phyloP scores from a whole-genome alignment of 2,888 invertebrate species.

The Agonopterix subpropinquella region DNA sequence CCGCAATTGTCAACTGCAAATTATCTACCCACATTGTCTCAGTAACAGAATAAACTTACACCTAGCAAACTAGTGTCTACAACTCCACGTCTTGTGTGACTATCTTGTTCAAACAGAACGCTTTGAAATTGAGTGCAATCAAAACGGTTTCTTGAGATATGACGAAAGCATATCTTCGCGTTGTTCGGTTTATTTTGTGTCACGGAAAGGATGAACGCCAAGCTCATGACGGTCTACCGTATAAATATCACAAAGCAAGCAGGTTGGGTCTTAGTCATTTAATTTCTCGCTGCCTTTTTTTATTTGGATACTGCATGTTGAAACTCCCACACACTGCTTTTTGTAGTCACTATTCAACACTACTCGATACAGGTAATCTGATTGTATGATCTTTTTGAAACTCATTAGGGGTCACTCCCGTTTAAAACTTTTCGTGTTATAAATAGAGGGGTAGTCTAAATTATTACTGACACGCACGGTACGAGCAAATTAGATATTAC shows the following conservation, averaged over 20 bases:
- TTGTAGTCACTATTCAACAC: too few relatives aligned
- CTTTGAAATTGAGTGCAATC: neutral
- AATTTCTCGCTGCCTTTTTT: neutral
- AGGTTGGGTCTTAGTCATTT: slow-evolving; percentile 22
- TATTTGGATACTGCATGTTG: too few relatives aligned
- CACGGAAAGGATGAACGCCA: slow-evolving; percentile 22
- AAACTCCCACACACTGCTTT: too few relatives aligned
- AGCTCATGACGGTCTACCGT: slow-evolving; percentile 26
- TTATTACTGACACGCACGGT: too few relatives aligned
- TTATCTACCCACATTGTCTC: neutral
- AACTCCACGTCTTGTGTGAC: neutral
- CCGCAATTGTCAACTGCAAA: neutral
- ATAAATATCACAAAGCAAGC: slow-evolving; percentile 24
- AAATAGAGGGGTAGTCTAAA: too few relatives aligned
- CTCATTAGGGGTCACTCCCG: too few relatives aligned
- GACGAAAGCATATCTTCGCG: slow-evolving; percentile 22
- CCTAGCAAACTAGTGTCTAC: neutral
- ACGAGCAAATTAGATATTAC: too few relatives aligned
- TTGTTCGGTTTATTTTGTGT: slow-evolving; percentile 29
- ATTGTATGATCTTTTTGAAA: too few relatives aligned
- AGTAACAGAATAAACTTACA: neutral
- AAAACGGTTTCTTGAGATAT: slow-evolving; percentile 8
- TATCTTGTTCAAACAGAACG: neutral
- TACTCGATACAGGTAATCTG: too few relatives aligned
- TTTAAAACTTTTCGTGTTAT: too few relatives aligned